phyloP scores from a whole-genome alignment of 2,797 vertebrate species.

The Helarctos malayanus region DNA sequence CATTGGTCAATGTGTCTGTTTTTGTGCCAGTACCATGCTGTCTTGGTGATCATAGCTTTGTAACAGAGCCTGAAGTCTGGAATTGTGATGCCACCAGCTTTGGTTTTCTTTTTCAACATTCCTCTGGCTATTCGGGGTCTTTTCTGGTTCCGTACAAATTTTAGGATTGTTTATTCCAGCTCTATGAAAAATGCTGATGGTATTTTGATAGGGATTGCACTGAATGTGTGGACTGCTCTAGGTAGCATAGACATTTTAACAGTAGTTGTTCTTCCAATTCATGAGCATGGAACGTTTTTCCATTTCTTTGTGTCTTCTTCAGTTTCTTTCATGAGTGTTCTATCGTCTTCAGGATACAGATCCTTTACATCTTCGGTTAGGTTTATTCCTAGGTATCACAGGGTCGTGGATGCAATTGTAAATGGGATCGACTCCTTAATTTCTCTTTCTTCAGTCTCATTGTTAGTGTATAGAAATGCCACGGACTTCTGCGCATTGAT shows the following conservation, averaged over 20 bases:
- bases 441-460: background rate
- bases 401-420: too few species aligned
- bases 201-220: background rate
- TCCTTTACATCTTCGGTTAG: background rate
- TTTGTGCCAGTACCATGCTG: background rate
- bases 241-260: background rate
- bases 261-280: background rate
- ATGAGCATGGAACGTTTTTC: background rate
- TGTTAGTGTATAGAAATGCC: background rate
- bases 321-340: background rate
- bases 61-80: background rate
- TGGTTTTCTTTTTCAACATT: background rate
- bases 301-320: background rate
- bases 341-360: background rate
- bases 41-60: background rate
- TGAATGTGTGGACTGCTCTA: too few species aligned
- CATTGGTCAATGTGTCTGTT: background rate
- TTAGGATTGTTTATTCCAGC: background rate
- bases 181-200: background rate
- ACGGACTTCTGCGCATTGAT: background rate
- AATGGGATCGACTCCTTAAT: background rate
- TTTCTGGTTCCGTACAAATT: background rate
- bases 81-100: background rate
- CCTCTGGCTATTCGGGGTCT: background rate
- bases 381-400: background rate